Conservation (phyloP, 2,113 vertebrate species). For the Argyrosomus japonicus region DNA sequence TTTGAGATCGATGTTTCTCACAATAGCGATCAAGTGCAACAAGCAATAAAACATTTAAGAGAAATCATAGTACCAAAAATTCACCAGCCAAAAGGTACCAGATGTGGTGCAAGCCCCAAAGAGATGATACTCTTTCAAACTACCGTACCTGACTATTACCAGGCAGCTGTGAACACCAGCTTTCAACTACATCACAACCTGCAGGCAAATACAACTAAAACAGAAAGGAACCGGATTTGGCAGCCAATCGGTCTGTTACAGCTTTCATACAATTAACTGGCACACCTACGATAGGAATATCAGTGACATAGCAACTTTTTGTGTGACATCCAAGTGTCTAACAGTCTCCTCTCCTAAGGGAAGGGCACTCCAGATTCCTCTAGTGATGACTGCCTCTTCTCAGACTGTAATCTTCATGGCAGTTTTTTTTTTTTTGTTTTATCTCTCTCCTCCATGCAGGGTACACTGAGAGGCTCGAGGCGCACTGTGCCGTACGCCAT, state of each 20-base stretch:
- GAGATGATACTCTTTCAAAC: constrained; percentile 37
- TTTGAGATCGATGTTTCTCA: not conserved
- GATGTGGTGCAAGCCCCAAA: constrained; percentile 60
- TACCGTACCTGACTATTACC: constrained; percentile 27
- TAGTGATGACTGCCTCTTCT: constrained; percentile 57
- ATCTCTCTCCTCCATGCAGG: constrained; percentile 77
- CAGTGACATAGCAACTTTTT: constrained; percentile 29
- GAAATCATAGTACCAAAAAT: constrained; percentile 37
- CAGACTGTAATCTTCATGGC: constrained; percentile 57
- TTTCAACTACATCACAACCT: constrained; percentile 57
- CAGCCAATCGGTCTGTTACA: constrained; percentile 49
- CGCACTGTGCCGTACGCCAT: constrained; percentile 54
- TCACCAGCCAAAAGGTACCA: constrained; percentile 45
- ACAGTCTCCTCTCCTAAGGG: constrained; percentile 50
- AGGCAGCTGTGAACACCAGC: constrained; percentile 58
- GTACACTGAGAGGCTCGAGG: constrained; percentile 69
- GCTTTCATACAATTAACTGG: constrained; percentile 43
- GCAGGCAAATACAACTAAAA: constrained; percentile 46
- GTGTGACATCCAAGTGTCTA: constrained; percentile 28
- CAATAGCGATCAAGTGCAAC: constrained; percentile 20
- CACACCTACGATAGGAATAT: constrained; percentile 37
- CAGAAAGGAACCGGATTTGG: constrained; percentile 42
- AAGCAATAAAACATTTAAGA: constrained; percentile 43
- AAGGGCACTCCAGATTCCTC: constrained; percentile 77
- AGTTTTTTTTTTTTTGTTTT: constrained; percentile 70